Percentiles rank a stretch among this genome's conserved stretches.
Conservation (phyloP, 2,888 invertebrate genomes). For the Leptogaster cylindrica region DNA sequence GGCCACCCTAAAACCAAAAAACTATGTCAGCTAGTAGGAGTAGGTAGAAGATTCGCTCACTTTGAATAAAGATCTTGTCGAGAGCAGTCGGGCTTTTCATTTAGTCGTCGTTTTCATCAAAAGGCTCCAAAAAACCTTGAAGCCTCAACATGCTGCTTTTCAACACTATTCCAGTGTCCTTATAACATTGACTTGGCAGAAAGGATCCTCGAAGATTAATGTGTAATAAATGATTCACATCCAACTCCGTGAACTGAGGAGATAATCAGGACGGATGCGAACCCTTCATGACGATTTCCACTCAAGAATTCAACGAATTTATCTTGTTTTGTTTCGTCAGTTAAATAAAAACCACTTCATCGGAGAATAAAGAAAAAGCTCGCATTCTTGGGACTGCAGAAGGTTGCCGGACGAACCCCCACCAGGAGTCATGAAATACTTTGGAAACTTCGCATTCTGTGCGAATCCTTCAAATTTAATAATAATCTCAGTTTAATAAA, state of each 20-base stretch:
- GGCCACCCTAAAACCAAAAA: no score
- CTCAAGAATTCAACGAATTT: slow-evolving; percentile 21
- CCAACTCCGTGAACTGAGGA: not conserved
- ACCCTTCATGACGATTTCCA: slow-evolving; percentile 25
- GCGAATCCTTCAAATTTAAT: no score
- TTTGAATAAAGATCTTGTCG: no score
- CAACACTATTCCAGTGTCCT: slow-evolving; percentile 28
- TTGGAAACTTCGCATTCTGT: no score
- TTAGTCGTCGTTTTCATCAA: no score
- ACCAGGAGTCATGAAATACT: no score
- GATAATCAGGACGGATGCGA: slow-evolving; percentile 2
- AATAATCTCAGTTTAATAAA: no score
- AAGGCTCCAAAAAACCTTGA: no score
- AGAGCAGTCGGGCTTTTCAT: no score
- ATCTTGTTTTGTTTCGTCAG: not conserved
- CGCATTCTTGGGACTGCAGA: not conserved
- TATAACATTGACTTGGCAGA: slow-evolving; percentile 4
- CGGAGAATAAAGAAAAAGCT: slow-evolving; percentile 22
- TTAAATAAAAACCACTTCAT: slow-evolving; percentile 34
- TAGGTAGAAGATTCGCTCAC: no score
- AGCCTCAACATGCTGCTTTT: no score
- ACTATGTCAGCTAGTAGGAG: no score
- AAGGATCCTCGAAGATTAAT: slow-evolving; percentile 6
- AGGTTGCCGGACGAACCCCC: not conserved
- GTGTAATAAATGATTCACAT: slow-evolving; percentile 31